These are phyloP conservation scores for Drosophila mojavensis DNA, from an alignment of 1,140 invertebrate genomes.

Conservation along the genomic window DNA sequence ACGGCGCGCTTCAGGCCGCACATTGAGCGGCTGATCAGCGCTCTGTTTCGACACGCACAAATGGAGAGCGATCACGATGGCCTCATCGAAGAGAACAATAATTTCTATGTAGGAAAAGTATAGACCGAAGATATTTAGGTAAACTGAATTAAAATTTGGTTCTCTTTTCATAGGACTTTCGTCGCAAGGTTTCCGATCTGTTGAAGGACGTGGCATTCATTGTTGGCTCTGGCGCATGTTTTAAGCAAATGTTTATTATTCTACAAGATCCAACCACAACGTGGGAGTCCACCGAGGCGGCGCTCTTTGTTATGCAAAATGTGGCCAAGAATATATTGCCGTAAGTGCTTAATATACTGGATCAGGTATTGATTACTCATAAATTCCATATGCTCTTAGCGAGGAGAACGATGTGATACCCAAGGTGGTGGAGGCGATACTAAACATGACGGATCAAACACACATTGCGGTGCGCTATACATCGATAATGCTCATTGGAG, in stretches of 20 bases:
- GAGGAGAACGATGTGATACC: conserved; percentile 96
- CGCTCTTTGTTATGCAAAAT: conserved; percentile 97
- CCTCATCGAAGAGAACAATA: conserved; percentile 94
- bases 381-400: conserved; percentile 85
- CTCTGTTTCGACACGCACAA: conserved; percentile 94
- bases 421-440: conserved; percentile 95
- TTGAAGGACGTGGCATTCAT: conserved; percentile 99
- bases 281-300: conserved; percentile 97
- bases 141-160: not conserved
- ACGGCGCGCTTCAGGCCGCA: conserved; percentile 94
- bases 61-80: conserved; percentile 96
- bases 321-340: conserved; percentile 97
- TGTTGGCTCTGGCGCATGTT: conserved; percentile 95
- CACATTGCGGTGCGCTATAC: conserved; percentile 96
- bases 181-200: conserved; percentile 94
- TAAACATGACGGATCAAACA: conserved; percentile 92
- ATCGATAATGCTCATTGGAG: conserved; percentile 94
- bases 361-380: not conserved
- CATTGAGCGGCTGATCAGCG: conserved; percentile 93
- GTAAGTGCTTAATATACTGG: conserved; percentile 87
- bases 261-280: conserved; percentile 88
- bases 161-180: conserved; percentile 89
- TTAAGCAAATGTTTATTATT: conserved; percentile 94
- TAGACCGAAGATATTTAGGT: not conserved
- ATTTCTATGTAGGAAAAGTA: conserved; percentile 85